Base-by-base conservation (phyloP, 2,113 vertebrate species). In the Chionis minor region DNA sequence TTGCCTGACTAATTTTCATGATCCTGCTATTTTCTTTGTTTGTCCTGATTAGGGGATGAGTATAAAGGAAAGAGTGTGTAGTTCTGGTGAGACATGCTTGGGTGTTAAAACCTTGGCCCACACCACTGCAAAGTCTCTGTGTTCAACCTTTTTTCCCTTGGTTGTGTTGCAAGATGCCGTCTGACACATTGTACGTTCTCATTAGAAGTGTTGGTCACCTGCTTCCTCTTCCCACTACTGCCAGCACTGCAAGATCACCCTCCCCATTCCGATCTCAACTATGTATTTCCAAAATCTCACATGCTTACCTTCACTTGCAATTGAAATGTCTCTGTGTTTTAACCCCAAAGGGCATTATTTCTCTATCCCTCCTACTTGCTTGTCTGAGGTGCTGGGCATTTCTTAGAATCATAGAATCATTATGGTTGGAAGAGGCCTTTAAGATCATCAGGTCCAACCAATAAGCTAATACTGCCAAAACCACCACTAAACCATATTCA, bases 191-290 rank as follows among this genome's bases (percentile, higher is more conserved):
- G 32, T 14, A 40, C 27, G 52, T 90, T 85, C 88, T 88, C 54
- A 75, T 92, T 84, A 69, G 71, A 79, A 92, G 54, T 77, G 71
- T n/a, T 86, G 88, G 56, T 95, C 90, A 94, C 79, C 70, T 79
- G 78, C 56, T 95, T 91, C 78, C 40, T 75, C 65, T 93, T 90
- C 81, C 28, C 54, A 56, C 44, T 61, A 9, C 59, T 62, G 35
- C 52, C 65, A 69, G 28, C 70, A 12, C 14, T 40, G 35, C 30
- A 58, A 32, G 51, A 63, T 58, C 62, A 88, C 85, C 78, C 47
- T 88, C 44, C 52, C 42, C 33, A 59, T 54, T 44, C 38, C 33
- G 28, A 47, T 35, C 30, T 59, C 62, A 95, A 35, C 19, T 42
- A 14, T 17, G 8, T 27, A 88, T 22, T 78, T 87, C 15, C 30